Evolutionary conservation across 2,888 invertebrate genomes (phyloP).

Genomic region (Leptarthrus brevirostris): DNA sequence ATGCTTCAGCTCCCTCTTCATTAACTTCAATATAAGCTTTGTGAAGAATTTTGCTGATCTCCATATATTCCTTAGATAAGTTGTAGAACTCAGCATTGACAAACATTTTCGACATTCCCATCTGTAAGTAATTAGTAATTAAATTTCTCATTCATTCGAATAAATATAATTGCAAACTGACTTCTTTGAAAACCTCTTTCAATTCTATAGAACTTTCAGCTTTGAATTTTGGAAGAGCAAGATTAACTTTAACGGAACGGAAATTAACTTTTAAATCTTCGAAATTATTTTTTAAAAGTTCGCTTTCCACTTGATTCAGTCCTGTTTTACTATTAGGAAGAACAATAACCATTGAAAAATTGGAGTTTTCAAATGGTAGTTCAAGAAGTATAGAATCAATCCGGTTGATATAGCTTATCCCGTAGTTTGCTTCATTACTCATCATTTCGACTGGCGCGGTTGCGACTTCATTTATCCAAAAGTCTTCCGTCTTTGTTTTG

Average conservation of each 20-base stretch:
- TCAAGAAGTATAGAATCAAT: conserved; percentile 73
- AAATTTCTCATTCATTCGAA: not conserved
- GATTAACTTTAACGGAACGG: conserved; percentile 68
- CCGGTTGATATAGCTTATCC: conserved; percentile 68
- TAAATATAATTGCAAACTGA: conserved; percentile 55
- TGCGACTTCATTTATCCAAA: conserved; percentile 71
- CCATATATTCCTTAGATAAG: conserved; percentile 71
- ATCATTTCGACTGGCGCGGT: conserved; percentile 71
- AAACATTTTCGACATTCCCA: conserved; percentile 80
- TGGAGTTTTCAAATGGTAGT: conserved; percentile 76
- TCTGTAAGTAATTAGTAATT: conserved; percentile 65
- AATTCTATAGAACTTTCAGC: conserved; percentile 79
- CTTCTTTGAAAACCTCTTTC: conserved; percentile 71
- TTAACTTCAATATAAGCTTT: conserved; percentile 89
- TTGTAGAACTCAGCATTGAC: conserved; percentile 73
- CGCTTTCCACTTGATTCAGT: conserved; percentile 72
- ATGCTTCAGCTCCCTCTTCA: conserved; percentile 88
- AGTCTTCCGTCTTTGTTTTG: conserved; percentile 73
- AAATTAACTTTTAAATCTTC: conserved; percentile 67
- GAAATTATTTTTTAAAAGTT: conserved; percentile 71
- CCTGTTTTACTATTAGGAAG: conserved; percentile 78
- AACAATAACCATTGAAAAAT: conserved; percentile 80
- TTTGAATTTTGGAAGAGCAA: conserved; percentile 84
- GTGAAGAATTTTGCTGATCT: conserved; percentile 79
- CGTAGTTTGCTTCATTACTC: conserved; percentile 70